Base-by-base conservation (phyloP, 2,888 invertebrate species). In the Drosophila rellima region DNA sequence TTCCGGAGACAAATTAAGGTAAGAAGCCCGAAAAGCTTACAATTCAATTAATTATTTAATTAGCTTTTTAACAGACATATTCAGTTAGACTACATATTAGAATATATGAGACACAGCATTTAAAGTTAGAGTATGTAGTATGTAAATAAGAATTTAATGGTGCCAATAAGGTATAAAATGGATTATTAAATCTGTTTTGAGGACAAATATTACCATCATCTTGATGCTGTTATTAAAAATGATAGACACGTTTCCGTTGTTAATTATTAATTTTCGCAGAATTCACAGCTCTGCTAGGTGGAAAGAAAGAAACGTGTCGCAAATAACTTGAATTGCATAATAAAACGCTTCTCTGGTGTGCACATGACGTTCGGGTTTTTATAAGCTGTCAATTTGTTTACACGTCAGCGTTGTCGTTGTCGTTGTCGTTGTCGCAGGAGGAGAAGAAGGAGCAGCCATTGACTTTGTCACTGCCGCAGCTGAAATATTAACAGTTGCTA, bases 351-450 rank as follows among this genome's bases (percentile, higher is more conserved):
- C 54, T 68, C 57, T 48, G 60, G 54, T 52, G 69, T 70, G 73
- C 79, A 74, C 82, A 85, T 82, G 82, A 81, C 78, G 81, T 82
- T 77, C 82, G 80, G 83, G 85, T 83, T 89, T 86, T 88, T 90
- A 90, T 90, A 89, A 90, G 88, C 90, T 90, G 90, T 90, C 90
- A 90, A 90, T 90, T 89, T 89, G 84, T 85, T 84, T 83, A 83
- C 83, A 78, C 80, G 70, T 74, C 74, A 61, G 66, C 70, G 64
- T 72, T 64, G 51, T 31, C 50, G 26, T 51, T 51, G 35, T n/a
- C 44, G 26, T 2, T 26, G 54, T 18, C 35, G 50, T 11, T 44
- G 62, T 13, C 69, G 52, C 70, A 76, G 69, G 47, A 54, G 55
- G 51, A 51, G 33, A 10, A 33, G 31, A 33, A 33, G 71, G 31